These are phyloP conservation scores for Melipona beecheii DNA, from an alignment of 2,888 invertebrate species.

Conservation along the genomic window DNA sequence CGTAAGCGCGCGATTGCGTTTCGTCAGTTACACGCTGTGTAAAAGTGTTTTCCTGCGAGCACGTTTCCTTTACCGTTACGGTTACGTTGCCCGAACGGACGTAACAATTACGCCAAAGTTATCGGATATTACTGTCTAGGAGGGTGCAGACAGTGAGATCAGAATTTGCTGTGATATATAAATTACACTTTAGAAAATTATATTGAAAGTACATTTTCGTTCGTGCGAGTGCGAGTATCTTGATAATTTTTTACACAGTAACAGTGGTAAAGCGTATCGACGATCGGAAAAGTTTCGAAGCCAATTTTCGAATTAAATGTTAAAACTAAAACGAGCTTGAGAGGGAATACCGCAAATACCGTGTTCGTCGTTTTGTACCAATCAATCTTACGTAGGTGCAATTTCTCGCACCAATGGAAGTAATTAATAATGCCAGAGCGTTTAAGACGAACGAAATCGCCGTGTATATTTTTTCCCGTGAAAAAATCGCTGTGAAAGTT, in stretches of 20 bases:
- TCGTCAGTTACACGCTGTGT: background rate
- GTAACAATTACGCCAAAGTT: too few relatives aligned
- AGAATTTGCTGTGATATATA: too few relatives aligned
- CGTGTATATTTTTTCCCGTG: background rate
- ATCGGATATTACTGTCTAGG: too few relatives aligned
- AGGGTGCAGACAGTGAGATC: background rate
- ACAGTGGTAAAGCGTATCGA: background rate
- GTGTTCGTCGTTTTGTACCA: background rate
- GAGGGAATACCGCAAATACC: background rate
- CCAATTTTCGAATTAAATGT: background rate
- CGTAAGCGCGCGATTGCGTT: constrained; percentile 6
- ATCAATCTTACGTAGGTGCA: background rate
- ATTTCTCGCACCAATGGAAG: background rate
- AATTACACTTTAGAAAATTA: background rate
- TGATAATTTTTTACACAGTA: background rate
- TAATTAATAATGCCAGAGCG: background rate
- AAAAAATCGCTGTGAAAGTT: background rate
- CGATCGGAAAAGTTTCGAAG: background rate
- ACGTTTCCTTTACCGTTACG: background rate
- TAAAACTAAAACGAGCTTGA: background rate
- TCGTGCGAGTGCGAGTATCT: background rate
- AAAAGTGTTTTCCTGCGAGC: background rate
- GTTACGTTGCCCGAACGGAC: background rate
- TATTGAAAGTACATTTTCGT: background rate
- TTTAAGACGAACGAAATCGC: background rate